Conservation (phyloP, 1,140 invertebrate species). For the Drusus annulatus region DNA sequence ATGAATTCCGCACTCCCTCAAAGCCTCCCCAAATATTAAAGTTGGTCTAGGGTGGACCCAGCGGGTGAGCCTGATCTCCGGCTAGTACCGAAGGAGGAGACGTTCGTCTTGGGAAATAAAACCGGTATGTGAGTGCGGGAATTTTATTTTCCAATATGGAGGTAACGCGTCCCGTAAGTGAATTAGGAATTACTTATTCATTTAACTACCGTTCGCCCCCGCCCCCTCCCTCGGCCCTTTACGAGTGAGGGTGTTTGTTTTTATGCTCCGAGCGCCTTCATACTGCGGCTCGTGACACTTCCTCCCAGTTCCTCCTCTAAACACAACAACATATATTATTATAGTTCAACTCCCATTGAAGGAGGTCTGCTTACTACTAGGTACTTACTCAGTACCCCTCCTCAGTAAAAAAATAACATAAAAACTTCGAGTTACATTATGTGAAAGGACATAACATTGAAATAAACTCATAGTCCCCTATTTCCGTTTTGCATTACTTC, state of each 20-base stretch:
- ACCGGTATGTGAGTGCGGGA: slow-evolving; percentile 47
- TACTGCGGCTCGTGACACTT: slow-evolving; percentile 16
- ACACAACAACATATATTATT: background rate
- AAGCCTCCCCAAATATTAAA: no score
- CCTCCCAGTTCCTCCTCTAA: background rate
- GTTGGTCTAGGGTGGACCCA: no score
- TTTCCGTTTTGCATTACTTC: no score
- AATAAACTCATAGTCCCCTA: no score
- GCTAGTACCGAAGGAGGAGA: background rate
- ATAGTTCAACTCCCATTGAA: no score
- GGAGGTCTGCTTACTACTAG: no score
- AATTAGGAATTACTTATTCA: slow-evolving; percentile 59
- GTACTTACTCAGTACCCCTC: no score
- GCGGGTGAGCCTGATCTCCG: background rate
- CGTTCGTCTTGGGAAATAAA: slow-evolving; percentile 56
- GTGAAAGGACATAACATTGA: no score
- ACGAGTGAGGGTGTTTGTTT: slow-evolving; percentile 45
- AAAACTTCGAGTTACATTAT: no score
- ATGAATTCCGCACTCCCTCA: no score
- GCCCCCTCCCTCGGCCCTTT: slow-evolving; percentile 45
- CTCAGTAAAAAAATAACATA: no score
- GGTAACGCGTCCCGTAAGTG: slow-evolving; percentile 56
- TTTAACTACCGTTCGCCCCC: slow-evolving; percentile 51
- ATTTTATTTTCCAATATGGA: slow-evolving; percentile 59
- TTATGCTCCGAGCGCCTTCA: slow-evolving; percentile 14